Conservation (phyloP, 2,888 invertebrate genomes). For the Argyresthia goedartella region DNA sequence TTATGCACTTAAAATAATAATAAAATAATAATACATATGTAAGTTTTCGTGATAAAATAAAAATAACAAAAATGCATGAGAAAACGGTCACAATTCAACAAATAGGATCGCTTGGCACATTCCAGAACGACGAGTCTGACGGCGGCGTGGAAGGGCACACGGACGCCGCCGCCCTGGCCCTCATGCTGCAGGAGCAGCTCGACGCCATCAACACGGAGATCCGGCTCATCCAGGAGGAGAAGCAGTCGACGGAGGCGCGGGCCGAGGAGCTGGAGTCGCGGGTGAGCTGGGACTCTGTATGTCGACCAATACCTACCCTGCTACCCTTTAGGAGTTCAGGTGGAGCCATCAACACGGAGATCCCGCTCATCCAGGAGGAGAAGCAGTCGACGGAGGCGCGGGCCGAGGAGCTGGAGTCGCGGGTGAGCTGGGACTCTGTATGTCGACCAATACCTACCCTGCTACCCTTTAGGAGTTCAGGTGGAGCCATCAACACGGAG, state of each 20-base stretch:
- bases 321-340: too few relatives aligned
- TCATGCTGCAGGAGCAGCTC: constrained; percentile 99
- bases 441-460: too few relatives aligned
- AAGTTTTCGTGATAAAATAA: too few relatives aligned
- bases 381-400: constrained; percentile 97
- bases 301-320: too few relatives aligned
- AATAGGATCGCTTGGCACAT: too few relatives aligned
- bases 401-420: constrained; percentile 96
- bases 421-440: background rate
- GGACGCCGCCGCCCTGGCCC: constrained; percentile 97
- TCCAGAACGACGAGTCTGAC: constrained; percentile 55
- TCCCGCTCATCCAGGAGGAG: constrained; percentile 91
- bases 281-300: background rate
- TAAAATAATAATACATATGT: too few relatives aligned
- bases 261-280: constrained; percentile 96
- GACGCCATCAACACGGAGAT: constrained; percentile 99
- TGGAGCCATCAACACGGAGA: constrained; percentile 97
- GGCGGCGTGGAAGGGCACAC: constrained; percentile 73
- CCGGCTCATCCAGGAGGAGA: constrained; percentile 90
- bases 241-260: constrained; percentile 95
- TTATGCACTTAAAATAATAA: too few relatives aligned
- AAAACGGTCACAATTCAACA: too few relatives aligned
- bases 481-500: constrained; percentile 95
- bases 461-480: too few relatives aligned
- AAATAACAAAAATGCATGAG: too few relatives aligned